Conservation (phyloP, 1,140 invertebrate species). For the Chironomus tepperi region DNA sequence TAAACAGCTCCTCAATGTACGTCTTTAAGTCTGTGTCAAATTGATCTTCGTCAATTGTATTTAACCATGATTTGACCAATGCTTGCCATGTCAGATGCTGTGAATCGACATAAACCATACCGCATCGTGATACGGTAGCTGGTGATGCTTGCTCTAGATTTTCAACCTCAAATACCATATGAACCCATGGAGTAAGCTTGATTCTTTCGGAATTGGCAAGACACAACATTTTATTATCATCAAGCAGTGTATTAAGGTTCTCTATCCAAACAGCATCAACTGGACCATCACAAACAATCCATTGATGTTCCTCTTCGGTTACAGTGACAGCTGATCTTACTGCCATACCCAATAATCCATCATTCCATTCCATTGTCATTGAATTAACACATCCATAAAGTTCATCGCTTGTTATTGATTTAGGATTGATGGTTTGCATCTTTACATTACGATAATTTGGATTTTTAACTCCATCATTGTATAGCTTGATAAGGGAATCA, state of each 20-base stretch:
- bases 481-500: constrained; percentile 53
- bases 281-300: constrained; percentile 82
- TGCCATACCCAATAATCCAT: constrained; percentile 69
- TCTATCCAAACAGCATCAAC: constrained; percentile 94
- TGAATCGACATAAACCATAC: constrained; percentile 89
- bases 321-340: constrained; percentile 60
- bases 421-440: constrained; percentile 74
- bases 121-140: constrained; percentile 74
- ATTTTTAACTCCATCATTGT: constrained; percentile 45
- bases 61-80: constrained; percentile 70
- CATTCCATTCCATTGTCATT: constrained; percentile 80
- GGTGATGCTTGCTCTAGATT: constrained; percentile 80
- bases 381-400: constrained; percentile 80
- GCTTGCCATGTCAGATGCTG: constrained; percentile 70
- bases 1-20: constrained; percentile 52
- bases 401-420: constrained; percentile 79
- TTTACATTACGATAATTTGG: constrained; percentile 52
- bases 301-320: constrained; percentile 60
- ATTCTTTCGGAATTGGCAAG: constrained; percentile 82
- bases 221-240: constrained; percentile 91
- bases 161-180: constrained; percentile 84
- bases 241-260: constrained; percentile 88
- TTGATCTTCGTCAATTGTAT: constrained; percentile 45
- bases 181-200: constrained; percentile 70
- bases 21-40: constrained; percentile 46